Evolutionary conservation across 2,888 invertebrate genomes (phyloP).

Genomic region (Amiota minor): DNA sequence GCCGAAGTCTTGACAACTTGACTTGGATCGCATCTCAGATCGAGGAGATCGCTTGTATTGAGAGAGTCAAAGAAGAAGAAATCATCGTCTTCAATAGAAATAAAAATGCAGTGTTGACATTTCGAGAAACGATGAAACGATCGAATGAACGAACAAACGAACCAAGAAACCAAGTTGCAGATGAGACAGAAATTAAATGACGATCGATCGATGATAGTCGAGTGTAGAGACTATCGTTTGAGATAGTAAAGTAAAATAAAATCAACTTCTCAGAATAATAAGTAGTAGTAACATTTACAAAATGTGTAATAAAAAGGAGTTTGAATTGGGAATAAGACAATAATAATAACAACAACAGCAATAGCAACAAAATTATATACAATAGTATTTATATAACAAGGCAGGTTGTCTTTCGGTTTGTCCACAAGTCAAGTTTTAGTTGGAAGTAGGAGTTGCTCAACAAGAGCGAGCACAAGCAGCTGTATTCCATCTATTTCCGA

Average conservation of each 20-base stretch:
- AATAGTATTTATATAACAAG: slow-evolving; percentile 13
- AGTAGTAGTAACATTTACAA: too few species aligned
- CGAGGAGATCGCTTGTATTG: neutral
- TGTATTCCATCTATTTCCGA: neutral
- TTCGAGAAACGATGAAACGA: slow-evolving; percentile 44
- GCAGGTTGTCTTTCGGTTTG: slow-evolving; percentile 14
- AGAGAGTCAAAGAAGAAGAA: neutral
- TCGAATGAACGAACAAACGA: neutral
- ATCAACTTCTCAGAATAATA: slow-evolving; percentile 36
- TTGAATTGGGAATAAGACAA: neutral
- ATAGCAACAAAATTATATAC: slow-evolving; percentile 4
- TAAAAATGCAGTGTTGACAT: slow-evolving; percentile 62
- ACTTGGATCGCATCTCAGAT: neutral
- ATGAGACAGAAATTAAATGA: slow-evolving; percentile 4
- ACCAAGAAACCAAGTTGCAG: slow-evolving; percentile 34
- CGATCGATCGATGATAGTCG: neutral
- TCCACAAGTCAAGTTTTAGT: neutral
- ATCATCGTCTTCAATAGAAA: slow-evolving; percentile 11
- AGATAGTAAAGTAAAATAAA: neutral
- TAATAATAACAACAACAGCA: too few species aligned
- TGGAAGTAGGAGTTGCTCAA: slow-evolving; percentile 41
- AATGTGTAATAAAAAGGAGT: slow-evolving; percentile 7
- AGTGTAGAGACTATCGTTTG: neutral
- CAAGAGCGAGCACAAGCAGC: slow-evolving; percentile 19
- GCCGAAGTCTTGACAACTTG: slow-evolving; percentile 48